A percentile compares a stretch with the other conserved stretches of the same genome.
phyloP scores from a whole-genome alignment of 2,113 vertebrate species.

The Uropsilus gracilis region DNA sequence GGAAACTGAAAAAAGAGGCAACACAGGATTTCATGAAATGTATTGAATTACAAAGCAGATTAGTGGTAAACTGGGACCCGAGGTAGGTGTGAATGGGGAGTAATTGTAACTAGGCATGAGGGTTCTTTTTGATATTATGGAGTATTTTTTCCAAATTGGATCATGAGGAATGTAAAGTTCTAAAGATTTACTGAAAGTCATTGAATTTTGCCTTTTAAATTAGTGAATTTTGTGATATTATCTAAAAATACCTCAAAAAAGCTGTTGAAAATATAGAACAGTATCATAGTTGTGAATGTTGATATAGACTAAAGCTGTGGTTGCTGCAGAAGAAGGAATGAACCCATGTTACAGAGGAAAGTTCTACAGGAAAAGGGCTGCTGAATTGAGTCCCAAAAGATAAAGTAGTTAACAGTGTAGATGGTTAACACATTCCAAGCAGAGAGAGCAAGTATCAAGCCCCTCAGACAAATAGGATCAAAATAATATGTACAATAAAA shows the following conservation, averaged over 20 bases:
- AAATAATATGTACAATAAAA: conserved; percentile 2
- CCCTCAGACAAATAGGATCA: background rate
- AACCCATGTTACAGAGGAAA: background rate
- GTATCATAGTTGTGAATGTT: background rate
- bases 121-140: background rate
- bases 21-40: background rate
- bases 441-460: background rate
- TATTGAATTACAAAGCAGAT: background rate
- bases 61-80: too few relatives aligned
- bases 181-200: background rate
- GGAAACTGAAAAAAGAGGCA: background rate
- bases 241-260: background rate
- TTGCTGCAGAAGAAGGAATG: background rate
- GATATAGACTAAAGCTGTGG: background rate
- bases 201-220: background rate
- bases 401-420: background rate
- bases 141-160: background rate
- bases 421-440: background rate
- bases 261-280: background rate
- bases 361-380: background rate
- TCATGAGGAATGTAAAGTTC: background rate
- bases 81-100: too few relatives aligned
- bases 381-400: background rate
- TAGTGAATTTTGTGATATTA: background rate
- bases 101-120: background rate